Evolutionary conservation across 2,113 vertebrate genomes (phyloP).

Genomic region (Festucalex cinctus): DNA sequence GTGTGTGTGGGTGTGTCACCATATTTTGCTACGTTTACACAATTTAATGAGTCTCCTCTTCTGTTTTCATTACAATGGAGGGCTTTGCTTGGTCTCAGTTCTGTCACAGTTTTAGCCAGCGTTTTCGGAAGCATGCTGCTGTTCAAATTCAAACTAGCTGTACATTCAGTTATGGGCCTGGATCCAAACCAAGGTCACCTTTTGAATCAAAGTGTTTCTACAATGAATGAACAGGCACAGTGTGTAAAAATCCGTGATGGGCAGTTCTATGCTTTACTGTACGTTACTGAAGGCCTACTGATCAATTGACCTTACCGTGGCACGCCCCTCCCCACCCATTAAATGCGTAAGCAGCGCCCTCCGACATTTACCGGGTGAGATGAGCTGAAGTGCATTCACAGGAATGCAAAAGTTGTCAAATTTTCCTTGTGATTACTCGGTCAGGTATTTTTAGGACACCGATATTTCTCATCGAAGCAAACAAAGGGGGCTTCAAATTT

Average conservation of each 20-base stretch:
- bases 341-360: too few species aligned
- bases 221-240: background rate
- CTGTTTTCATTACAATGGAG: conserved; percentile 18
- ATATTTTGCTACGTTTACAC: conserved; percentile 19
- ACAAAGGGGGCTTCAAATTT: too few species aligned
- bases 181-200: background rate
- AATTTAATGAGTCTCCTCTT: conserved; percentile 48
- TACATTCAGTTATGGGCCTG: background rate
- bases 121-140: conserved; percentile 9
- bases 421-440: too few species aligned
- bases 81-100: conserved; percentile 30
- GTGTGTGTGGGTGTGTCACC: too few species aligned
- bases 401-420: too few species aligned
- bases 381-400: too few species aligned
- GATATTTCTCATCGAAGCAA: too few species aligned
- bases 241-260: background rate
- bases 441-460: too few species aligned
- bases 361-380: too few species aligned
- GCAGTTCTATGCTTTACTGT: background rate
- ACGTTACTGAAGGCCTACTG: too few species aligned
- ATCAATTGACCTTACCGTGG: too few species aligned
- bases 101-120: conserved; percentile 9
- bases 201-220: background rate
- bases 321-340: too few species aligned
- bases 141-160: background rate